Evolutionary conservation across 2,113 vertebrate species (phyloP).

Genomic region (Arvicanthis niloticus): DNA sequence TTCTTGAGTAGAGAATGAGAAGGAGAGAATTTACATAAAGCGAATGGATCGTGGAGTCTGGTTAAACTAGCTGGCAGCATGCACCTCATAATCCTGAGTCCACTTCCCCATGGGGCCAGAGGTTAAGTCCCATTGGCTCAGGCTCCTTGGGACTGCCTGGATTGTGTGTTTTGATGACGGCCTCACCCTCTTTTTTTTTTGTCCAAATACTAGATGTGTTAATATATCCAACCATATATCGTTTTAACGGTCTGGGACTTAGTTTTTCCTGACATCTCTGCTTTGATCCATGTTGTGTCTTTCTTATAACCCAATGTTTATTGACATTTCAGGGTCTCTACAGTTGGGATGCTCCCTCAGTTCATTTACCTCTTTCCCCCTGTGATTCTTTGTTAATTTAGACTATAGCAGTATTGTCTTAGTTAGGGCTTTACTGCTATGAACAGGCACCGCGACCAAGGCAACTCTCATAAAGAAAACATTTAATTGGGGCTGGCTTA

Average conservation of each 20-base stretch:
- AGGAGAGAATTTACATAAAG: slow-evolving; percentile 45
- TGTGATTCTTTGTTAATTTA: background rate
- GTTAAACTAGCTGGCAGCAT: slow-evolving; percentile 25
- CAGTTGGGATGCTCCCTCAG: background rate
- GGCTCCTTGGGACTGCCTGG: background rate
- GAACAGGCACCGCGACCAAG: no score
- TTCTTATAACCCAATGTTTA: background rate
- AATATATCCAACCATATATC: background rate
- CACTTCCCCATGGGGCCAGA: background rate
- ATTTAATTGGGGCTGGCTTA: no score
- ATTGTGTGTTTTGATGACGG: background rate
- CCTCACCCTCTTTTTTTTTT: background rate
- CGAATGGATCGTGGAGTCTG: slow-evolving; percentile 23
- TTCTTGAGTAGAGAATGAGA: slow-evolving; percentile 9
- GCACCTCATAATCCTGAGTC: background rate
- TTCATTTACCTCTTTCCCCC: background rate
- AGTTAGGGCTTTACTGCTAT: no score
- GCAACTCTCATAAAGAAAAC: no score
- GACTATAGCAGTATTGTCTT: background rate
- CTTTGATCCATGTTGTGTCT: background rate
- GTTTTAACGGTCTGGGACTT: slow-evolving; percentile 7
- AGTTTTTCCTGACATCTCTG: background rate
- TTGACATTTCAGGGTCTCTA: background rate
- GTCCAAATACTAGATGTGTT: background rate
- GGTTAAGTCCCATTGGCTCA: background rate